phyloP scores from a whole-genome alignment of 2,113 vertebrate genomes.

The Pomatostomus ruficeps region DNA sequence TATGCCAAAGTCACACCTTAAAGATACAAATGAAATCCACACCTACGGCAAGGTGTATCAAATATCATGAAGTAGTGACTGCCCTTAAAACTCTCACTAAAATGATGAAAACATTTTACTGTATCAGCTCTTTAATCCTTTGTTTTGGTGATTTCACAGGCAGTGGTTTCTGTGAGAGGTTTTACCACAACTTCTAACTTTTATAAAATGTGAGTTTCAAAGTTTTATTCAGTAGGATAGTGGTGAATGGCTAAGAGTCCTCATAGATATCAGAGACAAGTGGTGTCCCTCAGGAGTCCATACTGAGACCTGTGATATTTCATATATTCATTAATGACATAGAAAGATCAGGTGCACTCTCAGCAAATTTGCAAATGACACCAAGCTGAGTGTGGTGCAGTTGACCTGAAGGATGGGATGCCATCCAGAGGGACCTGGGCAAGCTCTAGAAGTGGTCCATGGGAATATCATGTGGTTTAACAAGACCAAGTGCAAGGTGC shows the following conservation, averaged over 20 bases:
- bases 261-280: not conserved
- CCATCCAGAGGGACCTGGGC: not conserved
- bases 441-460: not conserved
- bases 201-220: not conserved
- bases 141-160: not conserved
- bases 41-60: fast-evolving
- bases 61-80: not conserved
- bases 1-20: not conserved
- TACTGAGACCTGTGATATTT: not conserved
- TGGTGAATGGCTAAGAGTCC: not conserved
- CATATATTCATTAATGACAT: not conserved
- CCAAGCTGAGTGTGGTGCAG: not conserved
- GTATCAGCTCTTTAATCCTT: not conserved
- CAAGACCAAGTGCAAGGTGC: not conserved
- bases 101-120: not conserved
- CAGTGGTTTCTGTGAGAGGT: not conserved
- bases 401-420: not conserved
- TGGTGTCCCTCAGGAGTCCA: not conserved
- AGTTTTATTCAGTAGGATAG: not conserved
- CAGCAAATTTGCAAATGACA: not conserved
- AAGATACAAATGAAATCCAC: not conserved
- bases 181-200: not conserved
- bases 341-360: not conserved
- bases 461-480: not conserved
- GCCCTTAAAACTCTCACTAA: not conserved